Percentiles rank a stretch among this genome's conserved stretches.
Conservation (phyloP, 2,888 invertebrate species). For the Pandemis corylana region DNA sequence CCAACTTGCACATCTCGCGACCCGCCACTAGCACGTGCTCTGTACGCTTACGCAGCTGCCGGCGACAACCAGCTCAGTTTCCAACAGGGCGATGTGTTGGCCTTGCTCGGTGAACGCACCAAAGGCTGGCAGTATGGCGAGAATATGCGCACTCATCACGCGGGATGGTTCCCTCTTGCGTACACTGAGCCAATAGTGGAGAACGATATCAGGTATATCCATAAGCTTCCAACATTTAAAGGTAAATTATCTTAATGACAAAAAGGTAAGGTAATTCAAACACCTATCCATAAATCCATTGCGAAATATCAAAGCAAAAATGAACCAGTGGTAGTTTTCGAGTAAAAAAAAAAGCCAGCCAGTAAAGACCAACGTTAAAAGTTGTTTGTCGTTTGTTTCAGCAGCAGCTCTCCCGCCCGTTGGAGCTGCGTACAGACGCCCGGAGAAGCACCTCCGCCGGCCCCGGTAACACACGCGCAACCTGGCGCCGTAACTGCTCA, state of each 20-base stretch:
- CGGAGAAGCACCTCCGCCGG: constrained; percentile 74
- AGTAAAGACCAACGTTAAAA: background rate
- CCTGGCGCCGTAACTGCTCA: constrained; percentile 68
- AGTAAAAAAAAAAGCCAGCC: too few relatives aligned
- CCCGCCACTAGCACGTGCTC: constrained; percentile 91
- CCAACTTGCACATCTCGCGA: constrained; percentile 85
- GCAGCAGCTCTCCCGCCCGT: constrained; percentile 74
- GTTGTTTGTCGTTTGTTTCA: constrained; percentile 34
- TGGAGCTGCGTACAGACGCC: constrained; percentile 79
- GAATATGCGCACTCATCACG: constrained; percentile 94
- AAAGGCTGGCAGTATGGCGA: constrained; percentile 99
- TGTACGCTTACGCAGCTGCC: constrained; percentile 94
- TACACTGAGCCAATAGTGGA: constrained; percentile 93
- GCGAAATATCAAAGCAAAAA: too few relatives aligned
- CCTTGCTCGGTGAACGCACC: constrained; percentile 94
- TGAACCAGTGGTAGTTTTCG: too few relatives aligned
- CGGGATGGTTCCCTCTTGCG: constrained; percentile 98
- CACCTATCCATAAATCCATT: too few relatives aligned
- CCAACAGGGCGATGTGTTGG: constrained; percentile 95
- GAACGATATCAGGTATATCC: constrained; percentile 84
- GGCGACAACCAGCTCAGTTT: constrained; percentile 97
- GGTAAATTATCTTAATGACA: too few relatives aligned
- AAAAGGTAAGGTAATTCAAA: too few relatives aligned
- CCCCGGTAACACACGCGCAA: constrained; percentile 77
- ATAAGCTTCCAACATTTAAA: too few relatives aligned